A percentile compares a stretch with the other conserved stretches of the same genome.
Conservation (phyloP, 2,888 invertebrate genomes). For the Nineta flava region DNA sequence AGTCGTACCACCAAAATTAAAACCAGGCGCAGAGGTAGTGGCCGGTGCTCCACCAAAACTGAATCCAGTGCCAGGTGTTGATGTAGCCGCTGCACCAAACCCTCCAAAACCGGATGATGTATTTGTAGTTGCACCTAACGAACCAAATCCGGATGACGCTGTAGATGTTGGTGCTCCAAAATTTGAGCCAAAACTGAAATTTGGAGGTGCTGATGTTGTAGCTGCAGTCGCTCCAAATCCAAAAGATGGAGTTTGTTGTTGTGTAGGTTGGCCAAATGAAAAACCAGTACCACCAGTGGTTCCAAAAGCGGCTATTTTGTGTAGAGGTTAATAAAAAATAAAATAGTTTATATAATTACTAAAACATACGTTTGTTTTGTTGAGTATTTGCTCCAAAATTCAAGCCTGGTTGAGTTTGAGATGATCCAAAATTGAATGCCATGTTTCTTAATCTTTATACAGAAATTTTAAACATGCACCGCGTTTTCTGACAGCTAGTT, state of each 20-base stretch:
- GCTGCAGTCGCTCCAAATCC: conserved; percentile 26
- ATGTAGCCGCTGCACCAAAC: conserved; percentile 19
- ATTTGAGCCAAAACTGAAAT: conserved; percentile 32
- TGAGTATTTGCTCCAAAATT: too few species aligned
- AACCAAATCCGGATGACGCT: conserved; percentile 14
- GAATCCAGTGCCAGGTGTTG: conserved; percentile 26
- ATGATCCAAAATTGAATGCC: too few species aligned
- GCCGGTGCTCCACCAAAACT: conserved; percentile 20
- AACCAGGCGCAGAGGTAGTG: conserved; percentile 11
- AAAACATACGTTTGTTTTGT: too few species aligned
- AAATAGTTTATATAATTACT: too few species aligned
- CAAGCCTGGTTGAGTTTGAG: too few species aligned
- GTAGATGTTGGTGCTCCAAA: conserved; percentile 22
- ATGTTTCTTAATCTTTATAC: too few species aligned
- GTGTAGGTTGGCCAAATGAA: conserved; percentile 26
- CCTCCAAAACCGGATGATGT: conserved; percentile 13
- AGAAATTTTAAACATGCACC: too few species aligned
- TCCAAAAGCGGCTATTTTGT: conserved; percentile 11
- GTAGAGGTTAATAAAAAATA: too few species aligned
- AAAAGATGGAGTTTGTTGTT: conserved; percentile 28
- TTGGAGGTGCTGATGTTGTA: conserved; percentile 13
- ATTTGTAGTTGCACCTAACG: conserved; percentile 17
- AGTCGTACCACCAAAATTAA: conserved; percentile 16
- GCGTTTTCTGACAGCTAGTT: too few species aligned
- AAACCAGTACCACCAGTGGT: conserved; percentile 28